phyloP scores from a whole-genome alignment of 92 coral and sea anemone genomes.

The Bergia sp. region DNA sequence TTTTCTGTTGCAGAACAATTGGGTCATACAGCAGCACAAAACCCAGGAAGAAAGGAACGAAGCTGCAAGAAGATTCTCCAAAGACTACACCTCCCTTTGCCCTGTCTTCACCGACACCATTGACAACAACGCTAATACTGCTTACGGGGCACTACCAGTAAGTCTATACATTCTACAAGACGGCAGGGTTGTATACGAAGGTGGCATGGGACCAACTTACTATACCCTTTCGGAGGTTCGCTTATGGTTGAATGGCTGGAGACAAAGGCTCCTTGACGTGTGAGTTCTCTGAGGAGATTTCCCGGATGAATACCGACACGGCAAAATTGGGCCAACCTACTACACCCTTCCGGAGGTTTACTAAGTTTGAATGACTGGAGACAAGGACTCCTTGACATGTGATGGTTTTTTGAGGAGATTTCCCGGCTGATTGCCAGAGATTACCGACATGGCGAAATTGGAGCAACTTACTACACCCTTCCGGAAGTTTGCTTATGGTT shows the following conservation, averaged over 20 bases:
- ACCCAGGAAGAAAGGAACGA: constrained; percentile 26
- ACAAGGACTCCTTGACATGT: neutral
- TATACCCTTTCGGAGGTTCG: constrained; percentile 19
- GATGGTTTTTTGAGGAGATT: too few species aligned
- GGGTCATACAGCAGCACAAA: neutral
- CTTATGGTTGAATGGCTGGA: constrained; percentile 20
- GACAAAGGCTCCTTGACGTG: neutral
- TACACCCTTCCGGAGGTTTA: constrained; percentile 21
- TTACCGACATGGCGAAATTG: constrained; percentile 37
- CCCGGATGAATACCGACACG: neutral
- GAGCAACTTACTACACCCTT: constrained; percentile 25
- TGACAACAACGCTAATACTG: constrained; percentile 48
- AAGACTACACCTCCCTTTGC: neutral
- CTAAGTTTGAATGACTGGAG: constrained; percentile 16
- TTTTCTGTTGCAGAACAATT: too few species aligned
- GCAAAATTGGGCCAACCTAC: constrained; percentile 44
- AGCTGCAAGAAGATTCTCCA: constrained; percentile 24
- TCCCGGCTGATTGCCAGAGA: too few species aligned
- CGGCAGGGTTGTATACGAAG: constrained; percentile 30
- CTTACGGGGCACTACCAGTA: constrained; percentile 46
- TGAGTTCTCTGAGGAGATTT: too few species aligned
- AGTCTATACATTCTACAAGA: constrained; percentile 43
- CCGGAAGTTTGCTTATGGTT: constrained; percentile 31
- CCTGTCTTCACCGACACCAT: constrained; percentile 22
- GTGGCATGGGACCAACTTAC: constrained; percentile 48